Evolutionary conservation across 2,113 vertebrate genomes (phyloP).

Genomic region (Pterophyllum scalare): DNA sequence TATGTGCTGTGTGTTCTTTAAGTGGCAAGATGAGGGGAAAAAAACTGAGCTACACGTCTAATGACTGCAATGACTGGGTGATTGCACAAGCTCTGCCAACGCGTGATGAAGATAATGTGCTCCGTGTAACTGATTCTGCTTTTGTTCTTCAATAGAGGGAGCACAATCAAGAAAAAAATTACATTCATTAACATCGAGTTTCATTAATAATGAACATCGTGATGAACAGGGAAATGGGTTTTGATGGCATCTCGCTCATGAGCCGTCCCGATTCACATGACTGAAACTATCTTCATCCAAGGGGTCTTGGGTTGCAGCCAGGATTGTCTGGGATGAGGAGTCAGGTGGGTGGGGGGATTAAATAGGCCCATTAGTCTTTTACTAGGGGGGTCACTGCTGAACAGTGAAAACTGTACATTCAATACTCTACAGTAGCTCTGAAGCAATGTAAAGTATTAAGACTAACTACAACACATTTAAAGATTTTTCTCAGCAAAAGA

Average conservation of each 20-base stretch:
- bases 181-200: constrained; percentile 37
- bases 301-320: not conserved
- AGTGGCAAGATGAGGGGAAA: constrained; percentile 12
- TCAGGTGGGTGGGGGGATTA: not conserved
- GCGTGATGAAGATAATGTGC: constrained; percentile 19
- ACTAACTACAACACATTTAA: not conserved
- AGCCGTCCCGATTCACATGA: not conserved
- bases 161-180: constrained; percentile 26
- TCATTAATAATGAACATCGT: constrained; percentile 45
- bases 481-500: not conserved
- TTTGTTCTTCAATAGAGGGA: constrained; percentile 45
- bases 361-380: not conserved
- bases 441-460: not conserved
- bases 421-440: not conserved
- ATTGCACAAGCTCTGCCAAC: not conserved
- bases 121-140: constrained; percentile 33
- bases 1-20: constrained; percentile 16
- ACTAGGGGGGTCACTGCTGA: not conserved
- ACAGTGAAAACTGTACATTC: not conserved
- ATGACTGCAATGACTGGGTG: constrained; percentile 30
- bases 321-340: not conserved
- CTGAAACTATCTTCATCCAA: not conserved
- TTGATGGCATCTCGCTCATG: constrained; percentile 2
- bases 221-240: constrained; percentile 30
- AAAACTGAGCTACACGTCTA: not conserved